These are phyloP conservation scores for Pocillopora verrucosa DNA, from an alignment of 64 coral and sea anemone genomes.

Conservation along the genomic window DNA sequence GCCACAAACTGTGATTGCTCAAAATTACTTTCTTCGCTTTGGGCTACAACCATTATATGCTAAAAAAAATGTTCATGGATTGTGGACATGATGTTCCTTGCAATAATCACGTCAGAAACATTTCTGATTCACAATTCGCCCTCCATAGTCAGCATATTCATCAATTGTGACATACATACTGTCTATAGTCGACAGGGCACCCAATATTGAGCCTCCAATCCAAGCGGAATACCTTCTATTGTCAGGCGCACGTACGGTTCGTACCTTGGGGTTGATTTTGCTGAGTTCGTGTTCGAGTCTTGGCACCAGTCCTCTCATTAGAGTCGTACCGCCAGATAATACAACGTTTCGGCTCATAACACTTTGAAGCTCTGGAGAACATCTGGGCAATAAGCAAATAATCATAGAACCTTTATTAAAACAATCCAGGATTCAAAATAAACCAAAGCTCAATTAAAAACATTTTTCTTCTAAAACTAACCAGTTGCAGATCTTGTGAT, in stretches of 20 bases:
- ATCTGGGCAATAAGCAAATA: slow-evolving; percentile 45
- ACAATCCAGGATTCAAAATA: too few relatives aligned
- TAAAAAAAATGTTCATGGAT: too few relatives aligned
- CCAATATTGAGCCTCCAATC: slow-evolving; percentile 91
- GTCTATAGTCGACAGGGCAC: slow-evolving; percentile 68
- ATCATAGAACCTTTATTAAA: background rate
- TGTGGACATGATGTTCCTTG: too few relatives aligned
- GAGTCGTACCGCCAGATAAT: slow-evolving; percentile 87
- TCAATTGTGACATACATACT: slow-evolving; percentile 83
- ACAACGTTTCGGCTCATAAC: slow-evolving; percentile 53
- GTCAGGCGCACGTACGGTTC: slow-evolving; percentile 71
- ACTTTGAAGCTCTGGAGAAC: slow-evolving; percentile 77
- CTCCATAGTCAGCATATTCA: slow-evolving; percentile 83
- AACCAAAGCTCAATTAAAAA: too few relatives aligned
- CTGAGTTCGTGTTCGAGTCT: slow-evolving; percentile 77
- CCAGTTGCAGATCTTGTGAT: too few relatives aligned
- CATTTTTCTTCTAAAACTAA: too few relatives aligned
- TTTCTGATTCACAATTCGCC: slow-evolving; percentile 77
- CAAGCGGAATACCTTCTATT: slow-evolving; percentile 78
- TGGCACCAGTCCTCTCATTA: slow-evolving; percentile 68
- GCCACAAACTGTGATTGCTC: background rate
- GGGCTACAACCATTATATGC: too few relatives aligned
- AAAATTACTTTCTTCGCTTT: too few relatives aligned
- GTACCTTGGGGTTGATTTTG: slow-evolving; percentile 71
- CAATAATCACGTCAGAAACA: slow-evolving; percentile 59